Evolutionary conservation across 2,888 invertebrate genomes (phyloP).

Genomic region (Acronicta leporina): DNA sequence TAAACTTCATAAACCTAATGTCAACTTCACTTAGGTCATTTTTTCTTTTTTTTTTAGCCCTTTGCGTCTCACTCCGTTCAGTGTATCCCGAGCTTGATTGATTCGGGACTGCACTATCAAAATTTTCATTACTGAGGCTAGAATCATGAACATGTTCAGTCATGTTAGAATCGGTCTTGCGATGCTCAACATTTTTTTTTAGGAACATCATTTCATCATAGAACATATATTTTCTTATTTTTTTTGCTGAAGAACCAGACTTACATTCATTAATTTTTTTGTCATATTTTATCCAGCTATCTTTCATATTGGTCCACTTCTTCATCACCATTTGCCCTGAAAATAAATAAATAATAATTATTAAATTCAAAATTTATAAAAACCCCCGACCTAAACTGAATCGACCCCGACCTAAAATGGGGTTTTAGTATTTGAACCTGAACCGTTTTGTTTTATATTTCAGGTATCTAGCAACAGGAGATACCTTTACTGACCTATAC

Average conservation of each 20-base stretch:
- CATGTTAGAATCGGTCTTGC: slow-evolving; percentile 52
- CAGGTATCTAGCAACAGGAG: slow-evolving; percentile 51
- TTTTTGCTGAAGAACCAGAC: slow-evolving; percentile 52
- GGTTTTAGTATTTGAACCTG: slow-evolving; percentile 42
- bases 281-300: slow-evolving; percentile 57
- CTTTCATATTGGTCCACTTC: slow-evolving; percentile 53
- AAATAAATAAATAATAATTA: slow-evolving; percentile 20
- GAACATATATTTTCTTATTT: slow-evolving; percentile 50
- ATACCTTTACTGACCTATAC: slow-evolving; percentile 45
- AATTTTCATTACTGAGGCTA: slow-evolving; percentile 45
- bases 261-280: slow-evolving; percentile 55
- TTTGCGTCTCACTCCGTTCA: slow-evolving; percentile 48
- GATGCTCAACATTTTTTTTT: slow-evolving; percentile 40
- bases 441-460: slow-evolving; percentile 46
- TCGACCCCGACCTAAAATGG: slow-evolving; percentile 46
- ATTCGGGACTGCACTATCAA: slow-evolving; percentile 50
- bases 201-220: slow-evolving; percentile 45
- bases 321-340: slow-evolving; percentile 35
- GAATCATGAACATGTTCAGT: slow-evolving; percentile 46
- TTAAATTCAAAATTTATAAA: slow-evolving; percentile 34
- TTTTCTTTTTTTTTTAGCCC: slow-evolving; percentile 36
- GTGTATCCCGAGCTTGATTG: slow-evolving; percentile 45
- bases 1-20: slow-evolving; percentile 47
- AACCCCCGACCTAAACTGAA: slow-evolving; percentile 41
- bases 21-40: slow-evolving; percentile 47